Evolutionary conservation across 1,140 invertebrate species (phyloP).

Genomic region (Drosophila equinoxialis): DNA sequence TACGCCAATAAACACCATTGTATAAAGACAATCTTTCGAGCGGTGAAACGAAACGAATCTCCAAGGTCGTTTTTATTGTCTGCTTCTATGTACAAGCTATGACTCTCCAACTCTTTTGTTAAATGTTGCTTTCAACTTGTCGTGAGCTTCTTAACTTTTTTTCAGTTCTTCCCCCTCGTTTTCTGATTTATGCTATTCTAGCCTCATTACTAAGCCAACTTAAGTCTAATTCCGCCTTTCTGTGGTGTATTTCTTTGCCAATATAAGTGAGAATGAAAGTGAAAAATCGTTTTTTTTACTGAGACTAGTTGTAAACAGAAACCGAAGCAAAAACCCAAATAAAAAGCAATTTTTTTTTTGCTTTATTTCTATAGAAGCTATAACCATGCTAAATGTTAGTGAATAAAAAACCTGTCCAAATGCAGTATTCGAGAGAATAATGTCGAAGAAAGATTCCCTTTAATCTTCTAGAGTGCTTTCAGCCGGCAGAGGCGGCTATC

Average conservation of each 20-base stretch:
- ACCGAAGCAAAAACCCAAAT: conserved; percentile 51
- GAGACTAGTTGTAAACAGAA: not conserved
- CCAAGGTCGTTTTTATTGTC: conserved; percentile 65
- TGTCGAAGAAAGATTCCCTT: no score
- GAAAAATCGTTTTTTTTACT: conserved; percentile 20
- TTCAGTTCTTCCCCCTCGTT: conserved; percentile 28
- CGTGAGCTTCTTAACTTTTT: conserved; percentile 67
- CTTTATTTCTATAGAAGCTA: no score
- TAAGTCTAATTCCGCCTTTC: conserved; percentile 35
- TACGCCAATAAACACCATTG: not conserved
- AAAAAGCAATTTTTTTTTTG: not conserved
- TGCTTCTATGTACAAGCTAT: conserved; percentile 26
- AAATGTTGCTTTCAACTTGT: conserved; percentile 45
- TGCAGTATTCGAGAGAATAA: no score
- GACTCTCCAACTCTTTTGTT: conserved; percentile 20
- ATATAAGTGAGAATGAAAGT: conserved; percentile 40
- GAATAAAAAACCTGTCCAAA: no score
- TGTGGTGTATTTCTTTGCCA: conserved; percentile 39
- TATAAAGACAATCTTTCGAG: conserved; percentile 28
- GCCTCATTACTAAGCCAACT: conserved; percentile 43
- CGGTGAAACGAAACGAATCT: conserved; percentile 50
- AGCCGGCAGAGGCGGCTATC: no score
- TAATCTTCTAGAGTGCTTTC: no score
- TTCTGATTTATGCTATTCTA: conserved; percentile 46
- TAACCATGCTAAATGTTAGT: no score